Base-by-base conservation (phyloP, 1,140 invertebrate genomes). In the Drosophila sp. region DNA sequence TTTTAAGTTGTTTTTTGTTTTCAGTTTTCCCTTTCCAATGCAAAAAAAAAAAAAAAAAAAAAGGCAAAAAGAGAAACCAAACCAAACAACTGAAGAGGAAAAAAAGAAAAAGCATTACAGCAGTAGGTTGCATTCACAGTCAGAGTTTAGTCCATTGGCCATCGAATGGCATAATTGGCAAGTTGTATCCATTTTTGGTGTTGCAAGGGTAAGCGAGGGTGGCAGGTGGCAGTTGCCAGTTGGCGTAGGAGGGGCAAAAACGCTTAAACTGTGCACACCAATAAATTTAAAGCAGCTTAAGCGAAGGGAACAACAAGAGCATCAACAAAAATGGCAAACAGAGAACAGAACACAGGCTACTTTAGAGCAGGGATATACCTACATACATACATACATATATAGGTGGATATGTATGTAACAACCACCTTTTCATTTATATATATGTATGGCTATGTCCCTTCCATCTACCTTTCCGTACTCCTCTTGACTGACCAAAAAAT, bases 231-330 rank as follows among this genome's bases (percentile, higher is more conserved):
- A 10, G 33, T 35, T 35, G 33, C 7, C 33, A 10, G 10, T 35
- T 35, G 33, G 7, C 33, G 8, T 11, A 4, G 25, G 35, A 8
- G 35, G 7, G 57, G 29, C 2, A 86, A 64, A 81, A 76, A 82
- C 79, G 82, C 79, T 86, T 86, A 87, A 86, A 86, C 82, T 87
- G 75, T 87, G 76, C 83, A 86, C 77, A 86, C 79, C 83, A 86
- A 86, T 86, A 86, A 86, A 86, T 86, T 86, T 82, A 86, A 86
- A 86, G 82, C 83, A 86, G 82, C 82, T 86, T 86, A 86, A 86
- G 82, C 76, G 82, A 70, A 57, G 60, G 65, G 35, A 60, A 70
- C 73, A 69, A 55, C 61, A 66, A 68, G 35, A 71, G 62, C 32
- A 69, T 25, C 44, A 70, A 38, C 17, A n/a, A 35, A 62, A 25